These are phyloP conservation scores for Pterocles gutturalis DNA, from an alignment of 2,113 vertebrate species.

Conservation along the genomic window DNA sequence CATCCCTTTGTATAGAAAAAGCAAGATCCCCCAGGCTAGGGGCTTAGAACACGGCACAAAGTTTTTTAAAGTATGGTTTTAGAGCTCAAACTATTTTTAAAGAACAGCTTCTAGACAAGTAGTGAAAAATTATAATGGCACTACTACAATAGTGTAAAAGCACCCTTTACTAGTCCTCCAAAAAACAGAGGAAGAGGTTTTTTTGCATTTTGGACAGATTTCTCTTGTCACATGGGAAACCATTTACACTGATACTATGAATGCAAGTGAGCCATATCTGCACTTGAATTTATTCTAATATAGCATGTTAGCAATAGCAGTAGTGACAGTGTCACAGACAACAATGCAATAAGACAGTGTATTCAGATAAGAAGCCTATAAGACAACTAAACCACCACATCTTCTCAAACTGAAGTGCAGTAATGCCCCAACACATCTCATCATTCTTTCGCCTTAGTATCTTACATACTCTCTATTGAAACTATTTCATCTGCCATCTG, in stretches of 20 bases:
- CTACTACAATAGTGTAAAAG: background rate
- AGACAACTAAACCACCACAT: background rate
- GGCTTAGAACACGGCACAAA: background rate
- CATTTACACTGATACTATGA: no score
- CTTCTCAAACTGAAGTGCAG: background rate
- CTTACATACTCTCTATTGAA: background rate
- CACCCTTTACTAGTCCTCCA: background rate
- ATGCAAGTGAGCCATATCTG: background rate
- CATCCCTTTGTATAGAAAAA: background rate
- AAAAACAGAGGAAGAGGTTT: background rate
- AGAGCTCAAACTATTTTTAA: background rate
- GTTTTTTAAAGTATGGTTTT: background rate
- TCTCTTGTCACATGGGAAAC: background rate
- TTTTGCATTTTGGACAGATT: background rate
- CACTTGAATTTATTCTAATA: background rate
- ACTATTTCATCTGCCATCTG: background rate
- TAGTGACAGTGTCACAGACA: background rate
- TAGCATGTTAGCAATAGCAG: background rate
- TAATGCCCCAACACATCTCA: background rate
- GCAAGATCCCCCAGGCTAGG: background rate
- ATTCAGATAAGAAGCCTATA: background rate
- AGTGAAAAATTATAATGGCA: background rate
- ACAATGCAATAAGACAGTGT: background rate
- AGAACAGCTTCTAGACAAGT: background rate
- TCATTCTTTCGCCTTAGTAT: background rate